These are phyloP conservation scores for Panthera leo DNA, from an alignment of 2,113 vertebrate species.

Conservation along the genomic window DNA sequence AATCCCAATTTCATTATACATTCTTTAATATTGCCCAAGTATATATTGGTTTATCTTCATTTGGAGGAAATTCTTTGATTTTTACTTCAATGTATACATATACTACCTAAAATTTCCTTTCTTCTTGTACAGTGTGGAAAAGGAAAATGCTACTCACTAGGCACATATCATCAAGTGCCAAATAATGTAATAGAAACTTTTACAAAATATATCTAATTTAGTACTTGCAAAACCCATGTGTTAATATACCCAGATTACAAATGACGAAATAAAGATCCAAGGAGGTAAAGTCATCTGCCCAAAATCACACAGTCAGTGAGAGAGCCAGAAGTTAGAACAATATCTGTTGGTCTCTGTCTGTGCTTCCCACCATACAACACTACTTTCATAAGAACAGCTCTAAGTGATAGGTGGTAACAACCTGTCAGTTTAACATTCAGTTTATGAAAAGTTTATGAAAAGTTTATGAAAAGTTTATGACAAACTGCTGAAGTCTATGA, in stretches of 20 bases:
- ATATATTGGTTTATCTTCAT: not conserved
- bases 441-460: not conserved
- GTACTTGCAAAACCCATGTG: not conserved
- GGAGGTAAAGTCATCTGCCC: not conserved
- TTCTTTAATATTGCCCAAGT: constrained; percentile 15
- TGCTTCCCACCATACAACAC: not conserved
- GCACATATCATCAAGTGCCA: not conserved
- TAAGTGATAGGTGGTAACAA: not conserved
- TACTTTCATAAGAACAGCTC: not conserved
- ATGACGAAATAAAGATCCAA: not conserved
- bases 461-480: not conserved
- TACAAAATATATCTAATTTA: not conserved
- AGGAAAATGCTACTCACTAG: not conserved
- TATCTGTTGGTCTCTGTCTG: not conserved
- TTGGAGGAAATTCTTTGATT: not conserved
- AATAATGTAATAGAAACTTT: not conserved
- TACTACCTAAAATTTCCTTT: not conserved
- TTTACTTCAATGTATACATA: not conserved
- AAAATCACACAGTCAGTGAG: not conserved
- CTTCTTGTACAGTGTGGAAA: not conserved
- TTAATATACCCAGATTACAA: not conserved
- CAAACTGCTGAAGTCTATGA: not conserved
- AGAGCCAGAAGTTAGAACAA: not conserved
- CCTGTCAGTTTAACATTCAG: not conserved
- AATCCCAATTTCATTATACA: not conserved